Conservation (phyloP, 2,888 invertebrate genomes). For the Allophyes oxyacanthae region DNA sequence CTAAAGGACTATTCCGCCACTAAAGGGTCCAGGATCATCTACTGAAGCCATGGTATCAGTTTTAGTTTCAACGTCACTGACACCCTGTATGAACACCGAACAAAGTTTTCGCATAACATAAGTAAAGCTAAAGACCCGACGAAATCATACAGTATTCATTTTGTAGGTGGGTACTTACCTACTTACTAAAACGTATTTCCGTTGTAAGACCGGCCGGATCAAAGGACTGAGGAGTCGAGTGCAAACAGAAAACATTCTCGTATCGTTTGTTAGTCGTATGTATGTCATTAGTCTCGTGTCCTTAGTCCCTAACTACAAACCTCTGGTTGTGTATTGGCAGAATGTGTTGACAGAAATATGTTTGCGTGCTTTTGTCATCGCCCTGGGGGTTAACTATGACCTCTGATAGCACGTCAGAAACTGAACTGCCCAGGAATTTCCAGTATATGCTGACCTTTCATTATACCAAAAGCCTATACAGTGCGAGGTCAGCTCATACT, state of each 20-base stretch:
- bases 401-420: no score
- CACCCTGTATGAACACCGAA: slow-evolving; percentile 5
- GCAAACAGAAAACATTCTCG: slow-evolving; percentile 48
- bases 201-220: slow-evolving; percentile 52
- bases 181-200: slow-evolving; percentile 49
- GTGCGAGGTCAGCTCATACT: no score
- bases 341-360: slow-evolving; percentile 5
- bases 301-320: slow-evolving; percentile 23
- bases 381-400: no score
- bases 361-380: background rate
- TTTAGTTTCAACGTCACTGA: no score
- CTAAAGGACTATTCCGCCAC: no score
- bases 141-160: slow-evolving; percentile 37
- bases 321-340: slow-evolving; percentile 34
- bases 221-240: slow-evolving; percentile 36
- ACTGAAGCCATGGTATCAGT: no score
- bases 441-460: no score
- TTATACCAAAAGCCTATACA: no score
- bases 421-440: no score
- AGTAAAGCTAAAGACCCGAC: slow-evolving; percentile 1
- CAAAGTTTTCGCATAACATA: slow-evolving; percentile 28
- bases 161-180: no score
- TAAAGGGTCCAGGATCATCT: no score
- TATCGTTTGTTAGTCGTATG: slow-evolving; percentile 40
- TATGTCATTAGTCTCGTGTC: slow-evolving; percentile 39